These are phyloP conservation scores for Leucophenga maculata DNA, from an alignment of 2,888 invertebrate species.

Conservation along the genomic window DNA sequence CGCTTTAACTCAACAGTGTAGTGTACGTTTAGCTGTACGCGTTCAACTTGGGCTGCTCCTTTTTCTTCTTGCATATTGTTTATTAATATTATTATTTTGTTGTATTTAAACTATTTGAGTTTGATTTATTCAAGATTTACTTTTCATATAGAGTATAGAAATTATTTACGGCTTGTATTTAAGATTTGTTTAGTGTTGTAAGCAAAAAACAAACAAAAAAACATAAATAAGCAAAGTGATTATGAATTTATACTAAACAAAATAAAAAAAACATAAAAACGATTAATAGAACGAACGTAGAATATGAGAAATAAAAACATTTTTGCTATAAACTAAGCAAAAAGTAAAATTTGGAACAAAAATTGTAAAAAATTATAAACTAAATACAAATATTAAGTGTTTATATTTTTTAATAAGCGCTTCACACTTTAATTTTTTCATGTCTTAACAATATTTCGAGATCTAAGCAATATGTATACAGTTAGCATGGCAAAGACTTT, in stretches of 20 bases:
- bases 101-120: not conserved
- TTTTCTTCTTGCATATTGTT: not conserved
- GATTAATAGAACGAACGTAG: conserved; percentile 15
- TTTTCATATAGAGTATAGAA: not conserved
- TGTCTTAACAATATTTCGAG: too few species aligned
- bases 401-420: too few species aligned
- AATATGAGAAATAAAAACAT: conserved; percentile 22
- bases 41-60: too few species aligned
- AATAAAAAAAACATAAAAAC: not conserved
- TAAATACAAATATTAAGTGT: not conserved
- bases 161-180: conserved; percentile 14
- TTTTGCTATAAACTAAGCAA: conserved; percentile 40
- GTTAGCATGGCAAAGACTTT: too few species aligned
- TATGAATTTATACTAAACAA: conserved; percentile 45
- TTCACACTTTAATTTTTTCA: too few species aligned
- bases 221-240: conserved; percentile 58
- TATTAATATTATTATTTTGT: conserved; percentile 8
- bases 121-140: conserved; percentile 8
- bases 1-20: too few species aligned
- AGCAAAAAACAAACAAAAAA: not conserved
- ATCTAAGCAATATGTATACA: too few species aligned
- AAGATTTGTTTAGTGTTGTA: conserved; percentile 16
- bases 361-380: conserved; percentile 38
- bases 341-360: conserved; percentile 22
- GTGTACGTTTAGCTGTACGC: too few species aligned